Evolutionary conservation across 2,888 invertebrate genomes (phyloP).

Genomic region (Agrochola lota): DNA sequence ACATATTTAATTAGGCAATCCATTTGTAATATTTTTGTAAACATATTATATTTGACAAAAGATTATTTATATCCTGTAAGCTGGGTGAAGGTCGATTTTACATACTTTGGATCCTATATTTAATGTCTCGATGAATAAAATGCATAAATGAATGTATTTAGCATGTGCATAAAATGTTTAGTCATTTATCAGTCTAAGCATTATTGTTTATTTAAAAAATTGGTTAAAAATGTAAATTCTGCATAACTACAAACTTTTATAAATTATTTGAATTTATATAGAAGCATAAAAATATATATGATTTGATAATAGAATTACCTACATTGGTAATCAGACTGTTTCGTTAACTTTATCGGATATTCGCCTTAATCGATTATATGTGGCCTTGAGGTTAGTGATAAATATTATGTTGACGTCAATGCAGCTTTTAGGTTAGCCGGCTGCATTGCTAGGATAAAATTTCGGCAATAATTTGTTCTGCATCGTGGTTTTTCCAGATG

Average conservation of each 20-base stretch:
- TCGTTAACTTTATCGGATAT: constrained; percentile 22
- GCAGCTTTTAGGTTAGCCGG: not conserved
- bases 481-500: not conserved
- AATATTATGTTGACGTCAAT: constrained; percentile 20
- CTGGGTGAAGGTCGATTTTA: too few relatives aligned
- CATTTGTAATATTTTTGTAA: too few relatives aligned
- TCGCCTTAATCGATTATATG: constrained; percentile 19
- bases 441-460: not conserved
- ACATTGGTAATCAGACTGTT: constrained; percentile 13
- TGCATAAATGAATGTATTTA: too few relatives aligned
- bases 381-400: constrained; percentile 7
- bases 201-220: too few relatives aligned
- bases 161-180: too few relatives aligned
- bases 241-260: not conserved
- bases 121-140: too few relatives aligned
- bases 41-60: too few relatives aligned
- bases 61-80: too few relatives aligned
- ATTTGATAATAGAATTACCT: constrained; percentile 22
- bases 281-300: constrained; percentile 1
- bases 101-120: too few relatives aligned
- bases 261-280: not conserved
- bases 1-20: too few relatives aligned
- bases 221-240: not conserved
- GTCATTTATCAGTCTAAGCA: too few relatives aligned
- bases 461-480: not conserved